Conservation (phyloP, 2,888 invertebrate genomes). For the Pachydiplax longipennis region DNA sequence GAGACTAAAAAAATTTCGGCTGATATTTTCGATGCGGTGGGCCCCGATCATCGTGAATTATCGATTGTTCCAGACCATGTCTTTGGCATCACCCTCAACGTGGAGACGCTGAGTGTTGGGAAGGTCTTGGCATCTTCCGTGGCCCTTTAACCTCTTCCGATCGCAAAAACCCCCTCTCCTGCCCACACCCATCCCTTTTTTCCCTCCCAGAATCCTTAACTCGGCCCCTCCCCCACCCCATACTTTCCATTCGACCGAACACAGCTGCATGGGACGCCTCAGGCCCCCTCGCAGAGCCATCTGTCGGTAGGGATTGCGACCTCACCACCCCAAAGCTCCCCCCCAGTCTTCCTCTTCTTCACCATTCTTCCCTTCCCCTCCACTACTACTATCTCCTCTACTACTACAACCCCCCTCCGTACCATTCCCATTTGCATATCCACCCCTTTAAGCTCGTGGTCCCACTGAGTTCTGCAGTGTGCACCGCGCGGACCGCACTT, state of each 20-base stretch:
- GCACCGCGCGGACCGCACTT: background rate
- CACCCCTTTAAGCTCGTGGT: constrained; percentile 23
- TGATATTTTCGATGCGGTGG: background rate
- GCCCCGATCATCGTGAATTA: background rate
- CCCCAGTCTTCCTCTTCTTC: background rate
- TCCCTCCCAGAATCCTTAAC: background rate
- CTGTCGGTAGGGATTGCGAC: constrained; percentile 43
- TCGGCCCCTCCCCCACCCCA: background rate
- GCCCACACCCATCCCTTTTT: background rate
- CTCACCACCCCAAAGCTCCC: background rate
- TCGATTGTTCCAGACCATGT: background rate
- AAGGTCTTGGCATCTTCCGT: constrained; percentile 10
- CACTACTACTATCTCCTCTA: background rate
- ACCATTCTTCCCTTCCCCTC: background rate
- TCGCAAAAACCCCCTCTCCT: background rate
- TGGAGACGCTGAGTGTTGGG: background rate
- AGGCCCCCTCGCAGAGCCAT: constrained; percentile 26
- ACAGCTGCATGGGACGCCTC: constrained; percentile 43
- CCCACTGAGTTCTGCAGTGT: background rate
- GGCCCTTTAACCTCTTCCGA: constrained; percentile 1
- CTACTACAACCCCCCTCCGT: background rate
- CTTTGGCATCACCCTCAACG: constrained; percentile 11
- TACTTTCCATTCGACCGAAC: constrained; percentile 27
- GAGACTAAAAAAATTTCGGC: background rate
- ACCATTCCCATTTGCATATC: constrained; percentile 39